Evolutionary conservation across 2,888 invertebrate species (phyloP), one percentile per base, ranked within the genome.

Genomic region (Penaeus monodon): DNA sequence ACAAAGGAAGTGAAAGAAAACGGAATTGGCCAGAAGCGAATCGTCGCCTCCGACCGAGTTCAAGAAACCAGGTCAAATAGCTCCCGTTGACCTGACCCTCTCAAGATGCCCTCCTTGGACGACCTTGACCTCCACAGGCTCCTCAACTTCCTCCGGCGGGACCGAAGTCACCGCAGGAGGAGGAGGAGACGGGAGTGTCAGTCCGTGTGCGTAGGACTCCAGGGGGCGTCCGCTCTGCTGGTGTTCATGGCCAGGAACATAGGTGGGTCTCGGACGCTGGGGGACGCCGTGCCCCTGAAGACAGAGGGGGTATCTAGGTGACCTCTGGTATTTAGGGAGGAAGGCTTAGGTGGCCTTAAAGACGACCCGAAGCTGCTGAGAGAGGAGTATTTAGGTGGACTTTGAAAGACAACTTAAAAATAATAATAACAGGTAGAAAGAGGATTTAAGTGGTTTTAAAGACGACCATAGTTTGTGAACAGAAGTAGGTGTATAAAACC

Each of bases 101-200:
- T 38, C 85, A 63, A 44, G 20, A 86, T 88, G 81, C 88, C 88
- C 8, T 89, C 88, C 8, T 64, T 86, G n/a, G 88, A 89, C 64
- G 88, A 89, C 81, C 84, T 89, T 0, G 88, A 89, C 70, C 88
- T 89, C 20, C 84, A 86, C 63, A 38, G 86, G 65, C 70, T 86
- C 70, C 81, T 89, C 24, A 86, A 76, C 49, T 78, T 89, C 78
- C 38, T 86, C 24, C 83, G 88, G 17, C 84, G 86, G 8, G 81
- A 70, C 57, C 88, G 86, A 12, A 70, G 88, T 17, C 83, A n/a
- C 7, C 57, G 57, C 57, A 57, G 57, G 10, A 57, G 57, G 57
- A 57, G 57, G 57, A 57, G 57, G 57, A 17, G 78, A 33, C 73
- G 85, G 14, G 65, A 27, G 2, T 66, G 82, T 4, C 78, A 77